Percentiles rank a stretch among this genome's conserved stretches.
Evolutionary conservation across 2,797 vertebrate species (phyloP).

Genomic region (Emydoidea blandingii): DNA sequence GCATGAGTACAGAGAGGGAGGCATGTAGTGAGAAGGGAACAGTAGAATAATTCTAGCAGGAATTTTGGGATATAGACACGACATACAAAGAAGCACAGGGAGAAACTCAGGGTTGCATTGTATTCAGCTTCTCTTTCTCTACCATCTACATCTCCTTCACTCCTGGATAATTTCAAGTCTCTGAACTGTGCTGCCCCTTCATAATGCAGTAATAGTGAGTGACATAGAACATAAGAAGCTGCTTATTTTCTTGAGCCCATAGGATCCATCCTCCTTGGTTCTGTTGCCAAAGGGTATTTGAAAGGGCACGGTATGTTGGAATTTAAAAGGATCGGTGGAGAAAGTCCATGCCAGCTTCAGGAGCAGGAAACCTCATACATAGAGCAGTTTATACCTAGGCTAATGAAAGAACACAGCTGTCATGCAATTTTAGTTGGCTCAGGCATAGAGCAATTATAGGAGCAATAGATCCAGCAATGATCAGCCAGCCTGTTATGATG

Average conservation of each 20-base stretch:
- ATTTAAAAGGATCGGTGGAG: background rate
- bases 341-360: background rate
- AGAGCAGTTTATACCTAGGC: background rate
- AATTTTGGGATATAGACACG: background rate
- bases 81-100: background rate
- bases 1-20: background rate
- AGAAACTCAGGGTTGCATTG: background rate
- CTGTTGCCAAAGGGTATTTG: background rate
- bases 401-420: background rate
- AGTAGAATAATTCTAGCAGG: background rate
- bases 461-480: background rate
- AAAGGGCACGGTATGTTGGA: background rate
- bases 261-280: background rate
- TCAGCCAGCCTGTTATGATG: background rate
- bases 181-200: background rate
- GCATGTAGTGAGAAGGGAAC: background rate
- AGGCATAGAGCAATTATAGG: background rate
- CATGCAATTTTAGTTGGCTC: background rate
- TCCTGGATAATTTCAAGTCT: background rate
- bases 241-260: background rate
- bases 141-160: background rate
- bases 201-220: background rate
- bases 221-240: background rate
- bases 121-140: background rate
- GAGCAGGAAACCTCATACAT: background rate